Conservation (phyloP, 2,888 invertebrate genomes). For the Melieria crassipennis region DNA sequence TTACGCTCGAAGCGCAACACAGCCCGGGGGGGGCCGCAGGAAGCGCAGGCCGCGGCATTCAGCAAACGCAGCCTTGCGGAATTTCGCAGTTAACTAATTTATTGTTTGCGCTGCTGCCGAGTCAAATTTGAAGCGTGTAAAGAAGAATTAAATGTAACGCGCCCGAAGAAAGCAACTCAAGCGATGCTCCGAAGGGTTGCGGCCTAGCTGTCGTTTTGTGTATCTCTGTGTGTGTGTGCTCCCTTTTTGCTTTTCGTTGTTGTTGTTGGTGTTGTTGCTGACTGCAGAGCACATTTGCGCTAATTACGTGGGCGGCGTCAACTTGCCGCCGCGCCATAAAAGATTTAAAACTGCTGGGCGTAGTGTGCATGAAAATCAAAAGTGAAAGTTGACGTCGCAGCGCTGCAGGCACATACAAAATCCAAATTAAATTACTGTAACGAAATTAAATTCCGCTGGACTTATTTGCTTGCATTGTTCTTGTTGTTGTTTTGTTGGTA, state of each 20-base stretch:
- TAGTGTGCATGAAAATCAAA: conserved; percentile 20
- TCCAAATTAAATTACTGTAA: conserved; percentile 30
- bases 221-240: neutral
- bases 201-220: neutral
- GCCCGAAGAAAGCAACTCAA: neutral
- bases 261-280: conserved; percentile 7
- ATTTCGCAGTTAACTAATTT: conserved; percentile 13
- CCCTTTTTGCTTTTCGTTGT: neutral
- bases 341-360: conserved; percentile 24
- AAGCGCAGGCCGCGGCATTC: neutral
- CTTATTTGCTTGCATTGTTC: conserved; percentile 13
- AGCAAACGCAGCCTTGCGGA: neutral
- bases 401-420: conserved; percentile 28
- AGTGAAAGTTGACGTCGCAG: conserved; percentile 33
- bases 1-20: conserved; percentile 12
- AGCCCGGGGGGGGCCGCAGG: conserved; percentile 6
- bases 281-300: conserved; percentile 11
- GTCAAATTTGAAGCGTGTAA: conserved; percentile 15
- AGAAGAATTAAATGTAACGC: conserved; percentile 16
- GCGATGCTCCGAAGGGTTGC: conserved; percentile 1
- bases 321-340: conserved; percentile 24
- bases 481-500: neutral
- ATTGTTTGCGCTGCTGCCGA: conserved; percentile 6
- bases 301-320: conserved; percentile 35
- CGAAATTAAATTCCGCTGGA: conserved; percentile 35